Evolutionary conservation across 2,888 invertebrate species (phyloP).

Genomic region (Hirtodrosophila confusa): DNA sequence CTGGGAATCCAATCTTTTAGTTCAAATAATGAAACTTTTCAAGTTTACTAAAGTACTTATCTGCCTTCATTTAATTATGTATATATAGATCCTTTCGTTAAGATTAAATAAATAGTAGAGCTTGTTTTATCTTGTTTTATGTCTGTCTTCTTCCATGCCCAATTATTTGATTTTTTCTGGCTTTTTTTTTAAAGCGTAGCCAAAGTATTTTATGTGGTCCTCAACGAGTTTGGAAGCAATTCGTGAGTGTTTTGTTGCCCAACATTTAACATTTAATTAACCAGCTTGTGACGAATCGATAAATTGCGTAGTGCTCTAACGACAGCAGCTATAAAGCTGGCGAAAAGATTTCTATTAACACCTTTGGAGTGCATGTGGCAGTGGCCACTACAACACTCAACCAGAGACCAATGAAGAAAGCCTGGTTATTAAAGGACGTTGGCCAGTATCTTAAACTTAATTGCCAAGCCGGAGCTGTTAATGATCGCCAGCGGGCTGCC

Average conservation of each 20-base stretch:
- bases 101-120: too few species aligned
- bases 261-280: conserved; percentile 23
- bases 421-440: conserved; percentile 38
- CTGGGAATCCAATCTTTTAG: too few species aligned
- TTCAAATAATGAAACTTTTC: too few species aligned
- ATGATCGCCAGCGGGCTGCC: conserved; percentile 54
- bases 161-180: neutral
- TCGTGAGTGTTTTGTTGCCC: neutral
- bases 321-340: conserved; percentile 13
- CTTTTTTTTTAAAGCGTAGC: too few species aligned
- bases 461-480: conserved; percentile 61
- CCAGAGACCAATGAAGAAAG: conserved; percentile 8
- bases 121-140: too few species aligned
- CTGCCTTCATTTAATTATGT: too few species aligned
- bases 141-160: too few species aligned
- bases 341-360: conserved; percentile 54
- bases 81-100: too few species aligned
- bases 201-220: too few species aligned
- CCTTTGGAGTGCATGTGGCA: conserved; percentile 25
- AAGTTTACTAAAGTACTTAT: too few species aligned
- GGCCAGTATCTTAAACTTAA: conserved; percentile 43
- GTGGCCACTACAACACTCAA: conserved; percentile 1
- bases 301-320: neutral
- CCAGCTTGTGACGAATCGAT: conserved; percentile 22
- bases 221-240: too few species aligned